Percentiles rank a stretch among this genome's conserved stretches.
Conservation (phyloP, 2,797 vertebrate species). For the Mycteria americana region DNA sequence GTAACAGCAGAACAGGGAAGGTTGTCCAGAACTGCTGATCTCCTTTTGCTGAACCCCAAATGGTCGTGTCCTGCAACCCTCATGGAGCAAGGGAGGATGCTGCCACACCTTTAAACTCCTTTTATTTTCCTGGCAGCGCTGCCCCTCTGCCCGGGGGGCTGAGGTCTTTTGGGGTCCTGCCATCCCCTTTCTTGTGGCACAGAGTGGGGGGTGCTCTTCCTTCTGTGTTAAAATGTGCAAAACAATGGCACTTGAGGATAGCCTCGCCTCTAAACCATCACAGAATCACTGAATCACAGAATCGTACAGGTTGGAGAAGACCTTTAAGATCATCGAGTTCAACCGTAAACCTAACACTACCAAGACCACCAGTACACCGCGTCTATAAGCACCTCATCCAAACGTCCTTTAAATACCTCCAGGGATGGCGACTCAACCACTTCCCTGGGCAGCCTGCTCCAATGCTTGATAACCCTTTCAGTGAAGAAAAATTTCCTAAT, state of each 20-base stretch:
- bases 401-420: no score
- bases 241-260: neutral
- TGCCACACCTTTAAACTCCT: neutral
- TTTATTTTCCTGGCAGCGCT: neutral
- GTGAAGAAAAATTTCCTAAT: no score
- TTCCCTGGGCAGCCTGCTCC: no score
- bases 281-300: no score
- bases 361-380: no score
- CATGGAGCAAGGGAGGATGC: neutral
- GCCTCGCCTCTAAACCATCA: neutral
- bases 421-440: no score
- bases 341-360: no score
- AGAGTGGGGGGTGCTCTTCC: neutral
- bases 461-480: no score
- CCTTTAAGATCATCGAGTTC: no score
- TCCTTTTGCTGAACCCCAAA: neutral
- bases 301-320: no score
- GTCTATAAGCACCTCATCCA: no score
- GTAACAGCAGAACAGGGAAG: neutral
- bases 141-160: neutral
- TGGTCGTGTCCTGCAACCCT: neutral
- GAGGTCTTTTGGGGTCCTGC: neutral
- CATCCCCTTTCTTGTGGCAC: neutral
- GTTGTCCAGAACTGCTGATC: neutral
- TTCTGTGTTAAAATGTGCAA: neutral